These are phyloP conservation scores for Prionailurus viverrinus DNA, from an alignment of 2,113 vertebrate genomes.

Conservation along the genomic window DNA sequence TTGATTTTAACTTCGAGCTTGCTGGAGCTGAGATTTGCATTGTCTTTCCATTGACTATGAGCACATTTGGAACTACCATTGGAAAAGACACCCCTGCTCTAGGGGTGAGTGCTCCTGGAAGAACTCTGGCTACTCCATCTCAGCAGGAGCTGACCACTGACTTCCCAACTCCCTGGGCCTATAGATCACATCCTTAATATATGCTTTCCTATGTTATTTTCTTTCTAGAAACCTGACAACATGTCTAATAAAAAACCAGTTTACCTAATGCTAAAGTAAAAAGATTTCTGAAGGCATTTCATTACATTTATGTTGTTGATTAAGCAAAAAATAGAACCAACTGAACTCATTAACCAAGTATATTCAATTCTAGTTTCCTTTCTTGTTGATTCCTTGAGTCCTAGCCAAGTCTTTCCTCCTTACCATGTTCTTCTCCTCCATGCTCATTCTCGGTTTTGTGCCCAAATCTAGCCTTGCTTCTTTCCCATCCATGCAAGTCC, in stretches of 20 bases:
- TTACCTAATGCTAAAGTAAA: not conserved
- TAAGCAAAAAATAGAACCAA: not conserved
- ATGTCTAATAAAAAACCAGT: not conserved
- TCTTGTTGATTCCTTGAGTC: not conserved
- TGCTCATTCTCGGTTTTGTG: not conserved
- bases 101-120: not conserved
- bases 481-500: not conserved
- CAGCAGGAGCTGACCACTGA: not conserved
- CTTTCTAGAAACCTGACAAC: not conserved
- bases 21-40: not conserved
- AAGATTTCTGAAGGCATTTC: not conserved
- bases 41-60: not conserved
- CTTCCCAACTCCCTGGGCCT: not conserved
- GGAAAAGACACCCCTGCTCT: not conserved
- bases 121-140: not conserved
- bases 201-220: not conserved
- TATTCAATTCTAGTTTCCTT: not conserved
- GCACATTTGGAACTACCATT: not conserved
- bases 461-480: not conserved
- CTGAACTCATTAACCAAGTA: not conserved
- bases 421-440: not conserved
- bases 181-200: not conserved
- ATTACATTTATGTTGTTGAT: not conserved
- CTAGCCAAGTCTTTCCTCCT: not conserved
- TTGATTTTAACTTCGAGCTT: constrained; percentile 1